Conservation (phyloP, 2,888 invertebrate species). For the Tuta absoluta region DNA sequence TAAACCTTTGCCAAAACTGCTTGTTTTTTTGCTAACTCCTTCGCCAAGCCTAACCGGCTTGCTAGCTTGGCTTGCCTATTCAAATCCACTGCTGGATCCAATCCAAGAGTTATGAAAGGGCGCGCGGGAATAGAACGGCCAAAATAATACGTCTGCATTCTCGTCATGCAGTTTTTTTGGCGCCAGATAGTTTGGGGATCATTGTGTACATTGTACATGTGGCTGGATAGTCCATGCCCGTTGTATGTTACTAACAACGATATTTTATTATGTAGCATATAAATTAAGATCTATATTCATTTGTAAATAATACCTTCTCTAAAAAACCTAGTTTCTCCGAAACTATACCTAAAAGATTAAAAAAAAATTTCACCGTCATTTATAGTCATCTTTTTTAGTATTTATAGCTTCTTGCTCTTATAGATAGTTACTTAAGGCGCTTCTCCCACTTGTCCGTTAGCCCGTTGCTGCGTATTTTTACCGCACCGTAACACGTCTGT, state of each 20-base stretch:
- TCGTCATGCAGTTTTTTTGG: slow-evolving; percentile 18
- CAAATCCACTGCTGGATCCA: slow-evolving; percentile 18
- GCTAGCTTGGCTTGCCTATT: slow-evolving; percentile 8
- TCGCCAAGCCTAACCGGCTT: slow-evolving; percentile 2
- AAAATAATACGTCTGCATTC: slow-evolving; percentile 24
- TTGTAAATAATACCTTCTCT: no score
- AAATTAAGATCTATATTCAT: no score
- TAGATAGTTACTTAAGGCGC: no score
- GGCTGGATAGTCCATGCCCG: background rate
- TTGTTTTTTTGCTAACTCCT: slow-evolving; percentile 12
- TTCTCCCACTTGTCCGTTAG: no score
- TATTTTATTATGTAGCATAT: no score
- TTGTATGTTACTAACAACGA: background rate
- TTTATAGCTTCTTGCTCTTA: no score
- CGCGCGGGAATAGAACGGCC: slow-evolving; percentile 13
- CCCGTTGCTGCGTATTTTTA: no score
- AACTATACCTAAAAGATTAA: no score
- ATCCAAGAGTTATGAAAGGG: slow-evolving; percentile 27
- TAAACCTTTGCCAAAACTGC: slow-evolving; percentile 14
- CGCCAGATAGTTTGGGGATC: slow-evolving; percentile 8
- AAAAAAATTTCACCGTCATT: no score
- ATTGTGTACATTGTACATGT: background rate
- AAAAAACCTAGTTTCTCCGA: no score
- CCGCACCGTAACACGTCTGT: no score
- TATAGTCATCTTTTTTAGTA: no score